phyloP scores from a whole-genome alignment of 2,888 invertebrate species.

The Papilio gigon region DNA sequence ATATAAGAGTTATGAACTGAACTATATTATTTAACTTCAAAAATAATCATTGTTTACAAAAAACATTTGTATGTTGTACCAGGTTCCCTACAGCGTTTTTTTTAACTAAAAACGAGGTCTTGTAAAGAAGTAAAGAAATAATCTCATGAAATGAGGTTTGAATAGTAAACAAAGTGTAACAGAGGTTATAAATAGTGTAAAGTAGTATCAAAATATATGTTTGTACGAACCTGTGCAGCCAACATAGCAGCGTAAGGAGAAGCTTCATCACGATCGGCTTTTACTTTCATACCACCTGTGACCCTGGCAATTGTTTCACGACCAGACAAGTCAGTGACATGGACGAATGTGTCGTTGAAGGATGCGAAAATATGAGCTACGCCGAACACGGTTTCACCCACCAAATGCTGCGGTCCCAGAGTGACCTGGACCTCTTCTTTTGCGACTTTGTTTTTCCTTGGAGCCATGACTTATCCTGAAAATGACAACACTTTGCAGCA shows the following conservation, averaged over 20 bases:
- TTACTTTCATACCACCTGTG: constrained; percentile 99
- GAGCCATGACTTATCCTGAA: constrained; percentile 90
- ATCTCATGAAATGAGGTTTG: neutral
- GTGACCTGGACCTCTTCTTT: constrained; percentile 98
- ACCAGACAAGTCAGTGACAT: constrained; percentile 99
- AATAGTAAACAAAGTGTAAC: constrained; percentile 6
- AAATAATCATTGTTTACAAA: too few relatives aligned
- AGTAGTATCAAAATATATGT: constrained; percentile 1
- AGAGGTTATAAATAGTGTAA: constrained; percentile 20
- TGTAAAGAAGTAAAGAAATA: neutral
- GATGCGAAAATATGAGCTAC: constrained; percentile 99
- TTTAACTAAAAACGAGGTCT: neutral
- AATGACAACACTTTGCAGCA: constrained; percentile 73
- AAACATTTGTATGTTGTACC: too few relatives aligned
- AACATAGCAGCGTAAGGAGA: constrained; percentile 99
- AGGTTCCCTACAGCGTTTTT: neutral
- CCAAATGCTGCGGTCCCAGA: constrained; percentile 97
- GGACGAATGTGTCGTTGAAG: constrained; percentile 99
- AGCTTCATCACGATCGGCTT: constrained; percentile 99
- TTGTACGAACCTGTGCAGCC: constrained; percentile 92
- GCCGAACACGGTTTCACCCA: constrained; percentile 98
- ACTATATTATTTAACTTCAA: too few relatives aligned
- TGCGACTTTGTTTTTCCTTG: constrained; percentile 97
- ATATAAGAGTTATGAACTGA: too few relatives aligned
- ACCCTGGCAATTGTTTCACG: constrained; percentile 97